Evolutionary conservation across 2,888 invertebrate species (phyloP).

Genomic region (Caenorhabditis sp.): DNA sequence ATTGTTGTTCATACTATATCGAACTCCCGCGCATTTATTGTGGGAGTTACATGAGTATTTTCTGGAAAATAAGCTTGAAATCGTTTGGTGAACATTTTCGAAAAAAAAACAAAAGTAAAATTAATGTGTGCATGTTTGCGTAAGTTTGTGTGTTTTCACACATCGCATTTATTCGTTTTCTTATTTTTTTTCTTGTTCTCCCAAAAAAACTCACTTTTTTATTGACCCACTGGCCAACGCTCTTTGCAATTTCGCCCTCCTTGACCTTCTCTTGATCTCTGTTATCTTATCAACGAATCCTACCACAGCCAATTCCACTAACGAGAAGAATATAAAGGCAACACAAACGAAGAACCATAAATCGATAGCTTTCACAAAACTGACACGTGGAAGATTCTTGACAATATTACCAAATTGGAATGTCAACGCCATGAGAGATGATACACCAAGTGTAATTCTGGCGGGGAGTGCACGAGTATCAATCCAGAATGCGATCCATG

Average conservation of each 20-base stretch:
- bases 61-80: too few species aligned
- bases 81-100: too few species aligned
- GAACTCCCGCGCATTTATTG: conserved; percentile 25
- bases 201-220: conserved; percentile 32
- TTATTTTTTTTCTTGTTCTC: too few species aligned
- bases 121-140: too few species aligned
- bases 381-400: conserved; percentile 69
- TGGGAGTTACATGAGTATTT: conserved; percentile 37
- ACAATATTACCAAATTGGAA: conserved; percentile 71
- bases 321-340: conserved; percentile 69
- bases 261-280: conserved; percentile 51
- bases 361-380: conserved; percentile 70
- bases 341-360: conserved; percentile 71
- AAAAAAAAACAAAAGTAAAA: too few species aligned
- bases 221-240: conserved; percentile 40
- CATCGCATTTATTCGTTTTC: too few species aligned
- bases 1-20: conserved; percentile 50
- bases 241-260: conserved; percentile 43
- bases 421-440: conserved; percentile 69
- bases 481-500: conserved; percentile 71
- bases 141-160: too few species aligned
- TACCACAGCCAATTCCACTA: conserved; percentile 69
- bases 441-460: conserved; percentile 70
- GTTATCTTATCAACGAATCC: conserved; percentile 68
- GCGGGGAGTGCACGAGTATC: conserved; percentile 69